phyloP scores from a whole-genome alignment of 2,888 invertebrate genomes.

The Hydropsyche betteni region DNA sequence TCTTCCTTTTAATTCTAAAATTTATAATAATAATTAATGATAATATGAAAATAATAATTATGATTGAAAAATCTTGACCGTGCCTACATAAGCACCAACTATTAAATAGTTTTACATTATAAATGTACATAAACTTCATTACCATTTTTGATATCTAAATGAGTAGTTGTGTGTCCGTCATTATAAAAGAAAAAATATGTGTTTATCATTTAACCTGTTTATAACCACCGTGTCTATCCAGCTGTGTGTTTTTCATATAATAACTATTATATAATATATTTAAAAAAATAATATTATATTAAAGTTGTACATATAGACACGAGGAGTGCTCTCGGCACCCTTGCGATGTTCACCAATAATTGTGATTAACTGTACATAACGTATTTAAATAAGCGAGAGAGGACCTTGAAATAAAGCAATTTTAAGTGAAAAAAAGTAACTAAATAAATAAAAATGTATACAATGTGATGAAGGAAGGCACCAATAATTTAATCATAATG shows the following conservation, averaged over 20 bases:
- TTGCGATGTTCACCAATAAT: constrained; percentile 35
- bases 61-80: constrained; percentile 44
- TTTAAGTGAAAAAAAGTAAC: constrained; percentile 18
- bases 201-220: constrained; percentile 4
- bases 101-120: constrained; percentile 26
- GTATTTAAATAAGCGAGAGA: constrained; percentile 7
- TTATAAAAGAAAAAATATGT: not conserved
- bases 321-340: not conserved
- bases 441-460: constrained; percentile 30
- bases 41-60: constrained; percentile 41
- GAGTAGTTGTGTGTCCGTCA: constrained; percentile 2
- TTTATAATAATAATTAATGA: constrained; percentile 12
- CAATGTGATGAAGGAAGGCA: constrained; percentile 47
- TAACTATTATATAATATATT: not conserved
- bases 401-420: constrained; percentile 36
- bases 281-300: not conserved
- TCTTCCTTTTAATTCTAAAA: constrained; percentile 50
- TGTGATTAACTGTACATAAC: constrained; percentile 38
- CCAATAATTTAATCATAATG: constrained; percentile 40
- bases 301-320: constrained; percentile 17
- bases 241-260: constrained; percentile 15
- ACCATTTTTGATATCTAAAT: constrained; percentile 24
- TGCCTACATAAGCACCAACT: constrained; percentile 51
- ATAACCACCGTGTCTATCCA: constrained; percentile 3
- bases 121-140: constrained; percentile 5